Conservation (phyloP, 2,888 invertebrate species). For the Lithophane semibrunnea region DNA sequence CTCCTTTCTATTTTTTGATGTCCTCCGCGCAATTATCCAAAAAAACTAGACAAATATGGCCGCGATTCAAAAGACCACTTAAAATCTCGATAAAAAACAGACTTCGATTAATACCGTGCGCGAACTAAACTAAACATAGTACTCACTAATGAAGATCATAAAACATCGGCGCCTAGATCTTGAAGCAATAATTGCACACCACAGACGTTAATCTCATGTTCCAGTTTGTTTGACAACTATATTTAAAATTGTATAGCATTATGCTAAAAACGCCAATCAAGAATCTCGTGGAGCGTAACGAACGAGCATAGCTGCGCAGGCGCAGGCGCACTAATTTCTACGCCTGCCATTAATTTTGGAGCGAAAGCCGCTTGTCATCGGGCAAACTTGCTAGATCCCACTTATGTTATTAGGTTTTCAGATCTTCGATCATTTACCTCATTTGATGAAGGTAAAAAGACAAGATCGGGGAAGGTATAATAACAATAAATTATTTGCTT, state of each 20-base stretch:
- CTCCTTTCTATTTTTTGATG: background rate
- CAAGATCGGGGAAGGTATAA: background rate
- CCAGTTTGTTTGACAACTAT: conserved; percentile 66
- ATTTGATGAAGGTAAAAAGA: background rate
- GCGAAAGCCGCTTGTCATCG: conserved; percentile 55
- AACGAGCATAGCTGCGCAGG: conserved; percentile 48
- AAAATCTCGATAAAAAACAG: conserved; percentile 35
- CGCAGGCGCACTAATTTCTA: conserved; percentile 53
- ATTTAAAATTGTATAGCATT: conserved; percentile 69
- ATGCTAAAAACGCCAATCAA: conserved; percentile 74
- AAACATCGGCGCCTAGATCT: conserved; percentile 57
- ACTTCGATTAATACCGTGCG: conserved; percentile 6
- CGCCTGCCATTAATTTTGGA: conserved; percentile 53
- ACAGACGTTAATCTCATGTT: conserved; percentile 56
- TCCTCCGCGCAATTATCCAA: background rate
- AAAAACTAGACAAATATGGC: conserved; percentile 7
- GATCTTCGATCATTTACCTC: conserved; percentile 15
- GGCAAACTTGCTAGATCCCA: conserved; percentile 14
- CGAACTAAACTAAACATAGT: conserved; percentile 15
- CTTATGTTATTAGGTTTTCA: conserved; percentile 30
- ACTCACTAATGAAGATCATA: conserved; percentile 44
- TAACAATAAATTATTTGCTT: background rate
- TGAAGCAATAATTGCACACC: conserved; percentile 57
- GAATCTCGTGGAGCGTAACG: conserved; percentile 63
- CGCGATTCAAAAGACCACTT: conserved; percentile 36